Evolutionary conservation across 2,113 vertebrate genomes (phyloP).

Genomic region (Oenanthe oenanthe): DNA sequence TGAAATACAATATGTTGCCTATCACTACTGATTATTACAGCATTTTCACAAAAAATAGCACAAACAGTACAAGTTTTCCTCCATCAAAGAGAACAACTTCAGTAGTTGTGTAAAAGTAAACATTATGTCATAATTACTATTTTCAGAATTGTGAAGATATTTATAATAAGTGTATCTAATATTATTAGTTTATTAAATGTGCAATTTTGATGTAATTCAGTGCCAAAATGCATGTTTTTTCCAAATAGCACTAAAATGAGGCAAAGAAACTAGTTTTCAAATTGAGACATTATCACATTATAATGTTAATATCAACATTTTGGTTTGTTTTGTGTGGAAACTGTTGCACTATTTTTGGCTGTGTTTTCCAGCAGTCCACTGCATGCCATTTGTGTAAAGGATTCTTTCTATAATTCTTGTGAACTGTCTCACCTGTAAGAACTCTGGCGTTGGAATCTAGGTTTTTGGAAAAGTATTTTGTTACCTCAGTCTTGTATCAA

Average conservation of each 20-base stretch:
- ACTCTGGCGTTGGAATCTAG: slow-evolving; percentile 64
- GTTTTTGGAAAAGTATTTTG: slow-evolving; percentile 82
- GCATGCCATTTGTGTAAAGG: slow-evolving; percentile 76
- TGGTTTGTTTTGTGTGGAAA: slow-evolving; percentile 68
- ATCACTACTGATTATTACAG: background rate
- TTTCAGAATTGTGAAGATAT: slow-evolving; percentile 25
- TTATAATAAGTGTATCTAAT: background rate
- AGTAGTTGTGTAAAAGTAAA: background rate
- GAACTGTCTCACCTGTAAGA: slow-evolving; percentile 66
- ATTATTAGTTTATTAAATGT: slow-evolving; percentile 52
- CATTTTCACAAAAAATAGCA: background rate
- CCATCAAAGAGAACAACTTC: background rate
- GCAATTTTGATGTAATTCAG: slow-evolving; percentile 50
- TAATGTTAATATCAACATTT: slow-evolving; percentile 70
- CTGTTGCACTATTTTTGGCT: slow-evolving; percentile 68
- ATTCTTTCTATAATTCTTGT: slow-evolving; percentile 70
- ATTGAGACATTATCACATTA: slow-evolving; percentile 53
- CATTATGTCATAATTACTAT: background rate
- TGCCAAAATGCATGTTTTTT: slow-evolving; percentile 82
- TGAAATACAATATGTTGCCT: background rate
- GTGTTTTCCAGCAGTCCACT: slow-evolving; percentile 65
- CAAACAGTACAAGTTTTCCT: background rate
- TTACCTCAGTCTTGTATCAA: slow-evolving; percentile 85
- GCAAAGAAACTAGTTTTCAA: slow-evolving; percentile 62
- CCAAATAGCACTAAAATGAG: slow-evolving; percentile 74